Evolutionary conservation across 2,113 vertebrate species (phyloP).

Genomic region (Brevimyrus niger): DNA sequence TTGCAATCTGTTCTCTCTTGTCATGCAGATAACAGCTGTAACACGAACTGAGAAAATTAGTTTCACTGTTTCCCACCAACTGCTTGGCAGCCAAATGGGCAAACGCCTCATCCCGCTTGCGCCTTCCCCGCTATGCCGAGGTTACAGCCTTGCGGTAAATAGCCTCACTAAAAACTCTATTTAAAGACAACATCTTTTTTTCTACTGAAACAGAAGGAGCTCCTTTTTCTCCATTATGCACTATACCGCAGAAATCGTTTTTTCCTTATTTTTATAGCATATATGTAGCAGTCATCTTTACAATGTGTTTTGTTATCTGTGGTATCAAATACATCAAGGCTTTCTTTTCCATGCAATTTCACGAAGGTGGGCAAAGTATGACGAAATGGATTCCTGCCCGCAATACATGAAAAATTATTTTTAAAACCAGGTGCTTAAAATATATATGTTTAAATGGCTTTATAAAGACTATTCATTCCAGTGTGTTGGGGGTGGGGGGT

Average conservation of each 20-base stretch:
- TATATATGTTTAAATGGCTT: conserved; percentile 8
- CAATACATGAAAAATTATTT: neutral
- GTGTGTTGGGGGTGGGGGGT: conserved; percentile 2
- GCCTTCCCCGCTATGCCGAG: neutral
- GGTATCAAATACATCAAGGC: neutral
- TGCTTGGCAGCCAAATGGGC: conserved; percentile 53
- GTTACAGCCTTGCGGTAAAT: neutral
- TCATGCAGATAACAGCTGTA: conserved; percentile 62
- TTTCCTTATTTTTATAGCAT: neutral
- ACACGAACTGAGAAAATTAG: conserved; percentile 53
- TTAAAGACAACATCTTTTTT: neutral
- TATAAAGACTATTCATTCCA: conserved; percentile 1
- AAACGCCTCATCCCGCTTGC: neutral
- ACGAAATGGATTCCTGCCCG: neutral
- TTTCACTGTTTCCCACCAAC: conserved; percentile 55
- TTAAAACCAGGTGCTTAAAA: conserved; percentile 7
- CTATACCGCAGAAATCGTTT: neutral
- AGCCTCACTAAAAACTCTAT: neutral
- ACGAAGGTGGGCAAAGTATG: neutral
- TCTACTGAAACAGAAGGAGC: neutral
- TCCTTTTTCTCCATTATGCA: neutral
- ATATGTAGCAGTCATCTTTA: neutral
- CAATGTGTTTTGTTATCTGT: neutral
- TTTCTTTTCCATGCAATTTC: neutral
- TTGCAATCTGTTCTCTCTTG: conserved; percentile 55